phyloP scores from a whole-genome alignment of 2,113 vertebrate genomes.

The Paramisgurnus dabryanus region DNA sequence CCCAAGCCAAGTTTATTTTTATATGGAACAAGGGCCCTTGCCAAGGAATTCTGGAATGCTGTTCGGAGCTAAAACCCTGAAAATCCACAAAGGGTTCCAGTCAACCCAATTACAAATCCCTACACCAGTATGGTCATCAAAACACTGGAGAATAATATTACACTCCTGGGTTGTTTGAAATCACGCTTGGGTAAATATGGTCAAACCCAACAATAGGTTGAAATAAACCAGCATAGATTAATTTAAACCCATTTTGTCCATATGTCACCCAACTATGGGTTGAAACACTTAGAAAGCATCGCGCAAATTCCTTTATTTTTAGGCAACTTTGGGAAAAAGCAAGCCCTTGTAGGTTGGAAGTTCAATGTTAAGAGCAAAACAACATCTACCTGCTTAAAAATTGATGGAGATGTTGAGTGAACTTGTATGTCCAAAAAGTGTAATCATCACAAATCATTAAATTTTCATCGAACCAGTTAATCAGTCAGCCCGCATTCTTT shows the following conservation, averaged over 20 bases:
- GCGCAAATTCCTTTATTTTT: too few relatives aligned
- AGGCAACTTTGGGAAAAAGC: slow-evolving; percentile 1
- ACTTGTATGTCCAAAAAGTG: slow-evolving; percentile 14
- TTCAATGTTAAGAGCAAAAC: too few relatives aligned
- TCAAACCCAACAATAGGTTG: too few relatives aligned
- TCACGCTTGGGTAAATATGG: too few relatives aligned
- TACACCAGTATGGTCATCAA: slow-evolving; percentile 56
- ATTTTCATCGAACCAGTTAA: slow-evolving; percentile 51
- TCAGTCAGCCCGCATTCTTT: slow-evolving; percentile 42
- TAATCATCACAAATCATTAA: slow-evolving; percentile 50
- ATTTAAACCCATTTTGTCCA: too few relatives aligned
- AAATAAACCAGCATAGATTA: too few relatives aligned
- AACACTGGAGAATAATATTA: slow-evolving; percentile 42
- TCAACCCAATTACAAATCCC: slow-evolving; percentile 61
- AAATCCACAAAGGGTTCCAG: slow-evolving; percentile 61
- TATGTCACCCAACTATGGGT: too few relatives aligned
- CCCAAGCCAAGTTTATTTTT: slow-evolving; percentile 58
- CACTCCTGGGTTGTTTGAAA: background rate
- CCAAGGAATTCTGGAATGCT: slow-evolving; percentile 61
- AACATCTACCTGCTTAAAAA: background rate
- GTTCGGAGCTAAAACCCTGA: slow-evolving; percentile 56
- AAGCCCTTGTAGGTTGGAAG: slow-evolving; percentile 29
- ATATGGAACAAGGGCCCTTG: slow-evolving; percentile 36
- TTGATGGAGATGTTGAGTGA: background rate
- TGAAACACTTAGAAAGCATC: too few relatives aligned